These are phyloP conservation scores for Sericinus montela DNA, from an alignment of 2,888 invertebrate species.

Conservation along the genomic window DNA sequence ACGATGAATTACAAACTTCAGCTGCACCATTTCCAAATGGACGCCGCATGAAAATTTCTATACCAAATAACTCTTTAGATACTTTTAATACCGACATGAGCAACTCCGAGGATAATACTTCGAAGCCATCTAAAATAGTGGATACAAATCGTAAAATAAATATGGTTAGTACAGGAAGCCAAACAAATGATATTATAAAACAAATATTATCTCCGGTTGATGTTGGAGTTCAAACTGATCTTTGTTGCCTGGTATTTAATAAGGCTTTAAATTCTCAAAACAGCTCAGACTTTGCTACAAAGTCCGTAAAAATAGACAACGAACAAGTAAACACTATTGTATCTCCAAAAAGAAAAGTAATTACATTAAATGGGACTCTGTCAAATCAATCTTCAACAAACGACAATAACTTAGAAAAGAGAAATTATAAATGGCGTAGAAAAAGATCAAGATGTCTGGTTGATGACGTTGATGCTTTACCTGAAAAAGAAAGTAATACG, in stretches of 20 bases:
- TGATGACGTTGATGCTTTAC: slow-evolving; percentile 23
- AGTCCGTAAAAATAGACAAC: background rate
- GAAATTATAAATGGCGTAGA: slow-evolving; percentile 43
- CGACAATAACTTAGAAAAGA: slow-evolving; percentile 25
- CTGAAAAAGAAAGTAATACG: background rate
- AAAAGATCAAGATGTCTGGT: slow-evolving; percentile 20
- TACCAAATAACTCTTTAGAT: slow-evolving; percentile 24
- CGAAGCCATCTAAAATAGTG: background rate
- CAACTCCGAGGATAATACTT: background rate
- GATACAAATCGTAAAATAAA: background rate
- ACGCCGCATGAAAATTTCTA: slow-evolving; percentile 24
- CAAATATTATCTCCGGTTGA: slow-evolving; percentile 27
- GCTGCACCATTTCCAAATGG: background rate
- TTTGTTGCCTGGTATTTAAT: background rate
- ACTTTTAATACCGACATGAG: background rate
- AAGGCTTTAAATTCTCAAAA: background rate
- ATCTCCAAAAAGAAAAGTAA: slow-evolving; percentile 25
- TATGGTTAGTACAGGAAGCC: slow-evolving; percentile 3
- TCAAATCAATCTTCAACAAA: slow-evolving; percentile 16
- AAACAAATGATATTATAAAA: slow-evolving; percentile 2
- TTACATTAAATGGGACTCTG: slow-evolving; percentile 31
- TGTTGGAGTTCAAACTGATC: slow-evolving; percentile 39
- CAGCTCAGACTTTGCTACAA: background rate
- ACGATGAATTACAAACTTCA: background rate
- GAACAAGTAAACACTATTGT: background rate